Evolutionary conservation across 1,140 invertebrate genomes (phyloP).

Genomic region (Bombus superbus): DNA sequence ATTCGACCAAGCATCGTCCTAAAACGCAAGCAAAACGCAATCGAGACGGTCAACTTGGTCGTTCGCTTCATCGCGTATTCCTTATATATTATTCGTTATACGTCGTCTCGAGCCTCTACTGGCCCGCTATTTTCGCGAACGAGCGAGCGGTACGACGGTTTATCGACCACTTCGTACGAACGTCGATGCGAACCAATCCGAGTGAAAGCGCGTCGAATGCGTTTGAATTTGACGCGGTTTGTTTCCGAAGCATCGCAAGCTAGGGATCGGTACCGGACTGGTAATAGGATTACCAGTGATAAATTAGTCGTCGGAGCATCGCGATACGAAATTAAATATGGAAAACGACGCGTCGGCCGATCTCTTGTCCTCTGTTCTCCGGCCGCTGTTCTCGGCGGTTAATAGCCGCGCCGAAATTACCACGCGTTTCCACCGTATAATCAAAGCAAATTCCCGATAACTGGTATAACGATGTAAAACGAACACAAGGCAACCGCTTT

Average conservation of each 20-base stretch:
- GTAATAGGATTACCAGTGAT: constrained; percentile 10
- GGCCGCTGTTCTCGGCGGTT: constrained; percentile 20
- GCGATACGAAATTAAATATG: constrained; percentile 42
- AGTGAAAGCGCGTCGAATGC: not conserved
- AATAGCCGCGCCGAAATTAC: constrained; percentile 30
- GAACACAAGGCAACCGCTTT: constrained; percentile 48
- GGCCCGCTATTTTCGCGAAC: not conserved
- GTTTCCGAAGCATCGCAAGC: not conserved
- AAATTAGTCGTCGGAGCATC: constrained; percentile 17
- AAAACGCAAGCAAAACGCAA: too few relatives aligned
- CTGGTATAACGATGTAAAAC: constrained; percentile 51
- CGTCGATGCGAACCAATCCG: not conserved
- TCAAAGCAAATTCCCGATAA: constrained; percentile 53
- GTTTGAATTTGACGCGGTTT: not conserved
- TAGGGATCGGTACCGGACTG: not conserved
- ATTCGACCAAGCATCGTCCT: too few relatives aligned
- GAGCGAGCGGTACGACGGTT: too few relatives aligned
- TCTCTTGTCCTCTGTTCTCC: not conserved
- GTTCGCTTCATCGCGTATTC: too few relatives aligned
- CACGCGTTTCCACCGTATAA: constrained; percentile 34
- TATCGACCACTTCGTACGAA: not conserved
- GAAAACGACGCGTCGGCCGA: not conserved
- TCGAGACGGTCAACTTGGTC: too few relatives aligned
- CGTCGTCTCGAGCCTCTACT: too few relatives aligned
- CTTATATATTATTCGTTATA: too few relatives aligned